Evolutionary conservation across 2,797 vertebrate genomes (phyloP), one percentile per base, ranked within the genome.

Genomic region (Scolopax rusticola): DNA sequence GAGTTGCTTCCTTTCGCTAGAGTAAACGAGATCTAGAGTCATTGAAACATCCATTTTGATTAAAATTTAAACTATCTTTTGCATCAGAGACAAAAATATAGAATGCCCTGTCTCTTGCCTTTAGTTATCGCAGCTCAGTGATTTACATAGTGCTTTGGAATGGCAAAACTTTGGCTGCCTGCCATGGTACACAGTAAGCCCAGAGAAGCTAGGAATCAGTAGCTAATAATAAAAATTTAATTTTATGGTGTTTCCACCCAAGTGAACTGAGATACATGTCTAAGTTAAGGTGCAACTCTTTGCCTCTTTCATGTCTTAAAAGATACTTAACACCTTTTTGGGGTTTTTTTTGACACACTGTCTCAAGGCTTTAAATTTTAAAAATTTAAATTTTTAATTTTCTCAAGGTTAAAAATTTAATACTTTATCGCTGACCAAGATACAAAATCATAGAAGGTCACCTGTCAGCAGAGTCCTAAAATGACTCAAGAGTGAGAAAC

Each of bases 111-210:
- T 84, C 32, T 92, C 83, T 95, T 95, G 47, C 84, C 59, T 95
- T 91, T 95, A 95, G 91, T 97, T 95, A 89, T 88, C 85, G 86
- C 88, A 92, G 77, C 53, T 95, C 80, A 84, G 53, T 93, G 90
- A 88, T 95, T 91, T 94, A 95, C 86, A 45, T 47, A 80, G 78
- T 80, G 67, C 86, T 90, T 89, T 18, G 28, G 90, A 97, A 91
- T 93, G 78, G 83, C 84, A 81, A 91, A 87, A 51, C 53, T 87
- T 91, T 95, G 93, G 91, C 93, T 90, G 78, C 38, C 54, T 93
- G 90, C 94, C 87, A 47, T 60, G 23, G 18, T 65, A 63, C 50
- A 45, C 56, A 63, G 54, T 81, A 82, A 93, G 48, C 41, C 48
- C 65, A 36, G 67, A 84, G 71, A 93, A 94, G 51, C n/a, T 68